Evolutionary conservation across 2,888 invertebrate species (phyloP).

Genomic region (Gymnoscelis rufifasciata): DNA sequence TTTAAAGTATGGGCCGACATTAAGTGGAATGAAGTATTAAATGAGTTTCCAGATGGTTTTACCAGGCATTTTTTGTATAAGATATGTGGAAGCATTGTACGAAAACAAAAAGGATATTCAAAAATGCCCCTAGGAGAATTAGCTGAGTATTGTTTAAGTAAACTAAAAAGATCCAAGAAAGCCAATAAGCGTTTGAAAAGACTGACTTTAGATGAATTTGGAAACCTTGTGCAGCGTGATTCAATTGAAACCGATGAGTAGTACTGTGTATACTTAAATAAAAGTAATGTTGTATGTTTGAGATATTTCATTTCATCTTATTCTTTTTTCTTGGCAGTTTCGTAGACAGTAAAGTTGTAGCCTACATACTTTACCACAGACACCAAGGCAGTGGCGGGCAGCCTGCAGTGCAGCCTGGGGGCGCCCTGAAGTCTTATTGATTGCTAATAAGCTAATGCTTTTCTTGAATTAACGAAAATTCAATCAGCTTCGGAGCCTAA

Average conservation of each 20-base stretch:
- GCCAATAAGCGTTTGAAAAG: conserved; percentile 48
- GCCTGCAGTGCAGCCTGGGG: too few species aligned
- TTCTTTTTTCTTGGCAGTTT: too few species aligned
- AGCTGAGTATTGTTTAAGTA: conserved; percentile 35
- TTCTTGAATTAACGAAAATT: too few species aligned
- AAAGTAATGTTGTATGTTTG: too few species aligned
- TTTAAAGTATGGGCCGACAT: conserved; percentile 63
- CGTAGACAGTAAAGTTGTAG: too few species aligned
- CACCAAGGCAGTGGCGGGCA: too few species aligned
- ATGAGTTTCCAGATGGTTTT: conserved; percentile 54
- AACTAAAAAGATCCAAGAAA: conserved; percentile 21
- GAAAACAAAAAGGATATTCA: conserved; percentile 31
- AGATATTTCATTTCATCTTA: too few species aligned
- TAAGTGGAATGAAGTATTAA: conserved; percentile 54
- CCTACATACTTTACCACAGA: too few species aligned
- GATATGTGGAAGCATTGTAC: conserved; percentile 29
- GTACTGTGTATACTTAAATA: too few species aligned
- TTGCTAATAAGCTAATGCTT: too few species aligned
- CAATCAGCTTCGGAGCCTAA: too few species aligned
- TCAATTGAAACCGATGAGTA: background rate
- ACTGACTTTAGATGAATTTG: conserved; percentile 42
- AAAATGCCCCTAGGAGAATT: conserved; percentile 43
- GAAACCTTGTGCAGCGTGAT: conserved; percentile 31
- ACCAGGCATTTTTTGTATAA: conserved; percentile 50
- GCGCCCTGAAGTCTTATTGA: too few species aligned